Evolutionary conservation across 2,888 invertebrate genomes (phyloP).

Genomic region (Caradrina kadenii): DNA sequence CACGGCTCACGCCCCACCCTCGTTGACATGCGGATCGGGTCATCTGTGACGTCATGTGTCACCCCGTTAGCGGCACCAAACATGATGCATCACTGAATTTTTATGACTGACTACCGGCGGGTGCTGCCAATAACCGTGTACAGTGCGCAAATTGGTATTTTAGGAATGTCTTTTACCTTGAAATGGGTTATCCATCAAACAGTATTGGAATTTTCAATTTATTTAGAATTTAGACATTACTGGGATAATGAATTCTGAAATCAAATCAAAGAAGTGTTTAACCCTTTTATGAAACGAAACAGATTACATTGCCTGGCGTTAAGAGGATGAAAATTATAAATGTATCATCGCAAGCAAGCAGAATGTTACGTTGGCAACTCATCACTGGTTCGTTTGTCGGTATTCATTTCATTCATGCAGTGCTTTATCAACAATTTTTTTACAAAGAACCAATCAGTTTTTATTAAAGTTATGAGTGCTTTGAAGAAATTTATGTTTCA

Average conservation of each 20-base stretch:
- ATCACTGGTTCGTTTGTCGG: slow-evolving; percentile 40
- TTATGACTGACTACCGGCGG: slow-evolving; percentile 40
- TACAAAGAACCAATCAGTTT: slow-evolving; percentile 67
- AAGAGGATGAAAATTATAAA: slow-evolving; percentile 51
- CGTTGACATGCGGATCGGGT: slow-evolving; percentile 78
- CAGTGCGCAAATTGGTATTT: slow-evolving; percentile 17
- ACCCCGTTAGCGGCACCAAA: slow-evolving; percentile 67
- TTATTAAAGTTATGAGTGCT: slow-evolving; percentile 57
- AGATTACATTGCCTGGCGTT: slow-evolving; percentile 38
- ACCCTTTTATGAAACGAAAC: slow-evolving; percentile 38
- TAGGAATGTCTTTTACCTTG: slow-evolving; percentile 18
- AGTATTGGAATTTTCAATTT: slow-evolving; percentile 32
- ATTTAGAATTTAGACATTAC: slow-evolving; percentile 20
- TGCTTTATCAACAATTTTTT: slow-evolving; percentile 37
- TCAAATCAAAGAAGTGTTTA: slow-evolving; percentile 40
- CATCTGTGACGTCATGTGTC: slow-evolving; percentile 83
- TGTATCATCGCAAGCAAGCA: slow-evolving; percentile 30
- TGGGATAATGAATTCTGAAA: slow-evolving; percentile 27
- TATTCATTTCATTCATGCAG: slow-evolving; percentile 64
- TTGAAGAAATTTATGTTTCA: slow-evolving; percentile 37
- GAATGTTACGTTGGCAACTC: slow-evolving; percentile 40
- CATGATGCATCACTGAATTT: slow-evolving; percentile 66
- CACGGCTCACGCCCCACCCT: slow-evolving; percentile 82
- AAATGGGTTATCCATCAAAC: slow-evolving; percentile 8
- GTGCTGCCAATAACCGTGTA: slow-evolving; percentile 26